Evolutionary conservation across 2,797 vertebrate genomes (phyloP).

Genomic region (Scomberomorus guttatus): DNA sequence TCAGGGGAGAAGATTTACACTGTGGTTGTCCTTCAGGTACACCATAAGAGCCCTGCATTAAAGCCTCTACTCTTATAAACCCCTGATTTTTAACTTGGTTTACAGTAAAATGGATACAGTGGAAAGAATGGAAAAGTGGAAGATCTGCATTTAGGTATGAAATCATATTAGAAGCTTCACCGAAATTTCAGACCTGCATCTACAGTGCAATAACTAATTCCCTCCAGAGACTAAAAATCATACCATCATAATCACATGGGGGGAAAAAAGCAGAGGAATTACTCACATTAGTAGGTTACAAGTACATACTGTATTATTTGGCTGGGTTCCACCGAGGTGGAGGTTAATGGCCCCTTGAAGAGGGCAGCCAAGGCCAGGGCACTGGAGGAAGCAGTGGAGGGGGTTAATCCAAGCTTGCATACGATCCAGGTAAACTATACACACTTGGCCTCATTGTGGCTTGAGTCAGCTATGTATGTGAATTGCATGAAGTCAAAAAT

Average conservation of each 20-base stretch:
- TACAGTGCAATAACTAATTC: conserved; percentile 11
- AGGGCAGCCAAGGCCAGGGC: conserved; percentile 56
- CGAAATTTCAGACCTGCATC: conserved; percentile 37
- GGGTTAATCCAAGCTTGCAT: conserved; percentile 37
- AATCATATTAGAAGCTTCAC: conserved; percentile 31
- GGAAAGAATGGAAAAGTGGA: conserved; percentile 53
- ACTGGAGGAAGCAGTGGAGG: conserved; percentile 25
- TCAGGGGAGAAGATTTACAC: conserved; percentile 80
- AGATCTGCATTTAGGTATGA: conserved; percentile 44
- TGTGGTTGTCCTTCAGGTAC: conserved; percentile 82
- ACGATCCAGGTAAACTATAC: conserved; percentile 49
- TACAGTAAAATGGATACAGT: conserved; percentile 51
- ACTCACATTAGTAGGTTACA: conserved; percentile 9
- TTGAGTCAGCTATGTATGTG: conserved; percentile 44
- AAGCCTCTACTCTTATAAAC: conserved; percentile 53
- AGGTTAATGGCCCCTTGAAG: conserved; percentile 46
- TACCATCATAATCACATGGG: conserved; percentile 11
- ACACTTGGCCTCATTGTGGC: conserved; percentile 50
- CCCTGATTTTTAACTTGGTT: conserved; percentile 55
- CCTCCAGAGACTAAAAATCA: conserved; percentile 25
- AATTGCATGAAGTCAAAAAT: conserved; percentile 45
- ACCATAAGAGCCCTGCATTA: conserved; percentile 69
- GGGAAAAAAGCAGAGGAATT: conserved; percentile 6
- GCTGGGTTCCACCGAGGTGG: conserved; percentile 24
- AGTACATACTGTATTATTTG: conserved; percentile 38